Evolutionary conservation across 2,797 vertebrate genomes (phyloP).

Genomic region (Helicolenus hilgendorfi): DNA sequence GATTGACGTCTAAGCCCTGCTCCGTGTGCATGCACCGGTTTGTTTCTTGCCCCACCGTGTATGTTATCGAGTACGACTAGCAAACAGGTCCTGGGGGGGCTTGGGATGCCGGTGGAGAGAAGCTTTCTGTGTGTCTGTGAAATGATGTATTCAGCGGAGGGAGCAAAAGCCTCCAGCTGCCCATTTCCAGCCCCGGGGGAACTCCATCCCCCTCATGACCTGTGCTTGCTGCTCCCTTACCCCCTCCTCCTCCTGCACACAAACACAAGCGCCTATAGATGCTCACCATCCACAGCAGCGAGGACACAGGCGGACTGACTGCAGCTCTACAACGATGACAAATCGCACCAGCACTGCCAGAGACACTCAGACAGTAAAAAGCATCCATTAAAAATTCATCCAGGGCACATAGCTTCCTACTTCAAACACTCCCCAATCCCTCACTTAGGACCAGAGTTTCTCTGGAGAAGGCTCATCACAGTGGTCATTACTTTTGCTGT

Average conservation of each 20-base stretch:
- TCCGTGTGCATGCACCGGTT: constrained; percentile 13
- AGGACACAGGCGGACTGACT: constrained; percentile 62
- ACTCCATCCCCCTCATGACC: constrained; percentile 55
- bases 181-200: constrained; percentile 54
- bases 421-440: constrained; percentile 80
- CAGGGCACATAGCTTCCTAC: constrained; percentile 73
- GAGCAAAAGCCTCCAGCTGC: constrained; percentile 79
- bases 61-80: constrained; percentile 47
- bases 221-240: constrained; percentile 33
- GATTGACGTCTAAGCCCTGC: constrained; percentile 9
- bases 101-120: constrained; percentile 44
- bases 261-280: constrained; percentile 60
- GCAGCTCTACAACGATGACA: constrained; percentile 84
- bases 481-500: constrained; percentile 68
- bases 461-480: constrained; percentile 73
- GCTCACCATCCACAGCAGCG: constrained; percentile 26
- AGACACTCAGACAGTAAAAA: constrained; percentile 90
- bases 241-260: constrained; percentile 4
- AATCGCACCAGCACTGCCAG: constrained; percentile 84
- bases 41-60: constrained; percentile 36
- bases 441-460: constrained; percentile 75
- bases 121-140: constrained; percentile 72
- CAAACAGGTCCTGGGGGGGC: constrained; percentile 58
- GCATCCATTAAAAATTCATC: constrained; percentile 90
- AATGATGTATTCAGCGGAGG: constrained; percentile 74